Conservation (phyloP, 2,888 invertebrate genomes). For the Diadegma fenestrale region DNA sequence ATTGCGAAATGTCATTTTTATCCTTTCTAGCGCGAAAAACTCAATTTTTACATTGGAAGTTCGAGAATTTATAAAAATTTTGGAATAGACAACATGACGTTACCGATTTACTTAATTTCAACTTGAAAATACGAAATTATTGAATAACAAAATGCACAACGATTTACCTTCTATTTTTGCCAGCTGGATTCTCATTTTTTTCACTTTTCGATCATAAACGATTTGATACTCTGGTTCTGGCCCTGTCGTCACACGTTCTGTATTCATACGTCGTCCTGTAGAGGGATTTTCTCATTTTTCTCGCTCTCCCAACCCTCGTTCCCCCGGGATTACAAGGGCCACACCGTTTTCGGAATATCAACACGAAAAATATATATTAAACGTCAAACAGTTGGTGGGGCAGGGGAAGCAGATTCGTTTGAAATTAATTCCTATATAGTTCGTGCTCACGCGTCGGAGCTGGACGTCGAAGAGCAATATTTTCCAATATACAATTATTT, state of each 20-base stretch:
- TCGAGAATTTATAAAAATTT: no score
- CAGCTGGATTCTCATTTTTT: background rate
- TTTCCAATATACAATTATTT: background rate
- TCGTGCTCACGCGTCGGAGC: background rate
- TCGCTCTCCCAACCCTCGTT: slow-evolving; percentile 4
- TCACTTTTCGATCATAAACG: slow-evolving; percentile 2
- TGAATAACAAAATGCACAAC: no score
- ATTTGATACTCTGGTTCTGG: background rate
- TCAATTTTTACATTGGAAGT: no score
- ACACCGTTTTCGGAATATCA: slow-evolving; percentile 37
- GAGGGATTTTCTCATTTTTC: background rate
- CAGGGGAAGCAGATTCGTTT: background rate
- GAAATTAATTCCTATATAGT: slow-evolving; percentile 22
- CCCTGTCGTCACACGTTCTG: background rate
- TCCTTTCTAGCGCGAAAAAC: background rate
- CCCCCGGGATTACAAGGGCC: slow-evolving; percentile 4
- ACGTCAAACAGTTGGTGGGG: background rate
- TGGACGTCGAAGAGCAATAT: background rate
- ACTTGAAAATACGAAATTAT: background rate
- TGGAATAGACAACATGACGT: no score
- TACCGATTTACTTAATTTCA: no score
- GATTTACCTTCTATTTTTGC: background rate
- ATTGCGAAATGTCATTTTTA: background rate
- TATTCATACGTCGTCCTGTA: slow-evolving; percentile 10
- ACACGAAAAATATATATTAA: slow-evolving; percentile 30